Evolutionary conservation across 2,797 vertebrate species (phyloP), one percentile per base, ranked within the genome.

Genomic region (Psittacula derbiana): DNA sequence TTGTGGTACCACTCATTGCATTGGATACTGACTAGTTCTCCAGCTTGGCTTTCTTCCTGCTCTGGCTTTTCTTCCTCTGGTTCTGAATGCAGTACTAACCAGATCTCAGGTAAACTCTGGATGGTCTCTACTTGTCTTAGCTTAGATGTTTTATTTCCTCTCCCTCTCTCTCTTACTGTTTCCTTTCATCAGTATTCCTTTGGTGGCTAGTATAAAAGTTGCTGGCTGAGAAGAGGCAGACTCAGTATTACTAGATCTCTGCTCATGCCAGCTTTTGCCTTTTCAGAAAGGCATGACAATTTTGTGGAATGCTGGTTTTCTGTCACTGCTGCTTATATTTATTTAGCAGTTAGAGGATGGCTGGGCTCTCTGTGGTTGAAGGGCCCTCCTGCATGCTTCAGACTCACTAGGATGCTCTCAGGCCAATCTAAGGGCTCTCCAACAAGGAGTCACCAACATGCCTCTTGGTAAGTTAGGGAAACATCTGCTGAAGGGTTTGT

Each of bases 371-470:
- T 81, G 85, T 23, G 71, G 36, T 78, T 94, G 80, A 93, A 96
- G 93, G 41, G 92, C 86, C 65, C 92, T 97, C 79, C 72, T 97
- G 71, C 64, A 41, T 92, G 61, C 93, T 91, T 95, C 44, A 79
- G 85, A 70, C 46, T 93, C 85, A 80, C 74, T 95, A 88, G 86
- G 74, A 80, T 85, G 88, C 83, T 87, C 88, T 95, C 74, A 88
- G 74, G 49, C 78, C 95, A 25, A 85, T 81, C 71, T 72, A 60
- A 97, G 90, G 43, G 58, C 94, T 94, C 92, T 95, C 66, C 66
- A 75, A 23, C 30, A 40, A 92, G 88, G 71, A 95, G 80, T 86
- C 83, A 92, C 88, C 88, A 62, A 6, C 30, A 10, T 69, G 65
- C 62, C 87, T 81, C 87, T 93, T 41, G 12, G 92, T 81, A 79